These are phyloP conservation scores for Chirona hameri DNA, from an alignment of 2,888 invertebrate genomes.

Conservation along the genomic window DNA sequence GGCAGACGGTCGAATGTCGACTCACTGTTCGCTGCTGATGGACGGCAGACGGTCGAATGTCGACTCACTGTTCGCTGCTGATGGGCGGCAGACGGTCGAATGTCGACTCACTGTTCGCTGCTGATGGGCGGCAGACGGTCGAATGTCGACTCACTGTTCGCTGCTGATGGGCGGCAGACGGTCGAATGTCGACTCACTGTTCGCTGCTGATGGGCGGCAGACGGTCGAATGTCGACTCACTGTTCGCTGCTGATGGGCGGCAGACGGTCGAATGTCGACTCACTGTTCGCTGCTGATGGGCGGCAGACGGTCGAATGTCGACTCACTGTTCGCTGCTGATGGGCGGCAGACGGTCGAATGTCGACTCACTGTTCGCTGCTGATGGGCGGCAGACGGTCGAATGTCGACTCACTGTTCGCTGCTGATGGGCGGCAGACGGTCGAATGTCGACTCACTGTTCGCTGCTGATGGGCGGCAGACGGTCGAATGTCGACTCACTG, in stretches of 20 bases:
- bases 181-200: background rate
- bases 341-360: background rate
- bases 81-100: background rate
- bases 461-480: background rate
- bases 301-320: background rate
- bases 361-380: background rate
- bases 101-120: background rate
- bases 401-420: background rate
- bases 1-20: background rate
- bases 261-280: background rate
- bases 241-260: background rate
- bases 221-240: background rate
- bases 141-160: background rate
- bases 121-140: background rate
- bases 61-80: background rate
- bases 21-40: background rate
- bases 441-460: background rate
- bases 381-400: background rate
- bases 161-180: background rate
- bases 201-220: slow-evolving; percentile 1
- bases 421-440: background rate
- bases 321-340: background rate
- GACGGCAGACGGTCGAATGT: background rate
- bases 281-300: background rate
- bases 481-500: background rate